Conservation (phyloP, 2,113 vertebrate genomes). For the Leucoraja erinaceus region DNA sequence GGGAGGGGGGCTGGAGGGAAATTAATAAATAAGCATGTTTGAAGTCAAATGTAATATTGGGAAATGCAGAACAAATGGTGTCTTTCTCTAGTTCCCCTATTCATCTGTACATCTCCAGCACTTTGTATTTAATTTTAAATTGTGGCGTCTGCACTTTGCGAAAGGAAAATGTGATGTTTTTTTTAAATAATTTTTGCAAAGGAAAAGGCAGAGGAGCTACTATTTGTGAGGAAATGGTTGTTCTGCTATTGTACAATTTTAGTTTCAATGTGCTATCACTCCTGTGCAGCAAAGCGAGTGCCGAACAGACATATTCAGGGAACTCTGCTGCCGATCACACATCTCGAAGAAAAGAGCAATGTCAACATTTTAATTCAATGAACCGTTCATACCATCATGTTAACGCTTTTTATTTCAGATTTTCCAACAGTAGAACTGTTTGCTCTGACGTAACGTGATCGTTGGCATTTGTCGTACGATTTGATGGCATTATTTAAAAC, state of each 20-base stretch:
- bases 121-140: background rate
- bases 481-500: background rate
- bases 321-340: background rate
- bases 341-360: background rate
- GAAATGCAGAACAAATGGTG: background rate
- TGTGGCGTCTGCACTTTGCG: background rate
- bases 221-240: background rate
- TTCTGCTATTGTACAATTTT: background rate
- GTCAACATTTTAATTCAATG: background rate
- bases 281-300: background rate
- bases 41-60: background rate
- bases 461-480: background rate
- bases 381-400: background rate
- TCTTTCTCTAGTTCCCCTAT: background rate
- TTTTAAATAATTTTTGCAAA: background rate
- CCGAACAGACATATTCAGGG: too few species aligned
- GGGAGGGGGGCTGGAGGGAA: too few species aligned
- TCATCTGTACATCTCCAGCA: background rate
- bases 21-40: background rate
- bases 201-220: background rate
- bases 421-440: background rate
- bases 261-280: background rate
- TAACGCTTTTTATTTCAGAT: background rate
- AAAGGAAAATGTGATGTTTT: background rate
- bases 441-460: background rate